These are phyloP conservation scores for Caenorhabditis sp. DNA, from an alignment of 2,888 invertebrate genomes.

Conservation along the genomic window DNA sequence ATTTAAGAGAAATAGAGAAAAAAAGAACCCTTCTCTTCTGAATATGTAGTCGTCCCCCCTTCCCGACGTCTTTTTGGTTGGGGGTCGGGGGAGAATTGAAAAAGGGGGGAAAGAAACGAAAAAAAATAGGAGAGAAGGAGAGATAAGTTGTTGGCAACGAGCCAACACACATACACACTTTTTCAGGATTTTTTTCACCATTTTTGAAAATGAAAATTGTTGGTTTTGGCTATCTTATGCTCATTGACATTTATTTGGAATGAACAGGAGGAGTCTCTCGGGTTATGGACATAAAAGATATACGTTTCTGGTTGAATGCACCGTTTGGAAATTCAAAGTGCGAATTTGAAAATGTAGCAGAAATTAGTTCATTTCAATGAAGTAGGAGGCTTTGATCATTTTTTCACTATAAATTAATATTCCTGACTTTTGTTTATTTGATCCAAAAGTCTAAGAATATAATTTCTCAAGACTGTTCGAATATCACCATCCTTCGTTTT, in stretches of 20 bases:
- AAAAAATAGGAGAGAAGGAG: constrained; percentile 4
- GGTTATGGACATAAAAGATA: too few species aligned
- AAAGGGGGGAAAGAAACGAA: constrained; percentile 3
- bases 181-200: constrained; percentile 1
- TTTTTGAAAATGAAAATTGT: background rate
- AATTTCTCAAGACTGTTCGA: too few species aligned
- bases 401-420: too few species aligned
- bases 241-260: too few species aligned
- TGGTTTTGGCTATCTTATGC: background rate
- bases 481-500: background rate
- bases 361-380: too few species aligned
- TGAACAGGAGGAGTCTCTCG: too few species aligned
- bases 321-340: too few species aligned
- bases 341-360: too few species aligned
- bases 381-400: too few species aligned
- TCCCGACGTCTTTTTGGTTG: constrained; percentile 4
- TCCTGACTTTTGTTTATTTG: too few species aligned
- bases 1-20: constrained; percentile 35
- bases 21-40: constrained; percentile 12
- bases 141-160: constrained; percentile 52
- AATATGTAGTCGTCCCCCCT: constrained; percentile 27
- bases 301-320: too few species aligned
- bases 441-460: too few species aligned
- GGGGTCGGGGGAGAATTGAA: constrained; percentile 7
- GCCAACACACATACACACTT: constrained; percentile 28